Evolutionary conservation across 2,113 vertebrate species (phyloP).

Genomic region (Rhinolophus ferrumequinum): DNA sequence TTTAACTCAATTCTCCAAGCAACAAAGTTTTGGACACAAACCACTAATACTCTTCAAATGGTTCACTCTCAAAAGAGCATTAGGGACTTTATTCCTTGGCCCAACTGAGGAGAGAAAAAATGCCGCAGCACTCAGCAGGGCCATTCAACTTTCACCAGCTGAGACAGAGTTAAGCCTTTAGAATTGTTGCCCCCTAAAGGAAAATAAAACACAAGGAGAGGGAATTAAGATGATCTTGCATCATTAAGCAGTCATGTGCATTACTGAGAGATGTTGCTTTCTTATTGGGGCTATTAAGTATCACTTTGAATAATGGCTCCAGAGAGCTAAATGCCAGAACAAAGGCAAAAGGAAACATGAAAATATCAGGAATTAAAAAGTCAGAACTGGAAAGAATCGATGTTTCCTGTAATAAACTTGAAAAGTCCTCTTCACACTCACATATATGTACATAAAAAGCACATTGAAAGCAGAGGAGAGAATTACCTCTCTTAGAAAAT

Average conservation of each 20-base stretch:
- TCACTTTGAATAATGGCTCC: constrained; percentile 53
- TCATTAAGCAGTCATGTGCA: constrained; percentile 54
- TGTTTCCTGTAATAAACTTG: constrained; percentile 23
- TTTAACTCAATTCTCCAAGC: constrained; percentile 59
- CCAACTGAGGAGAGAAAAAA: constrained; percentile 55
- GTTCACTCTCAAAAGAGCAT: constrained; percentile 51
- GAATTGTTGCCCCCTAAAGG: constrained; percentile 73
- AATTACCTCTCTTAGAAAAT: not conserved
- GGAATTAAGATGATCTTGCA: constrained; percentile 68
- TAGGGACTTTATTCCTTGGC: constrained; percentile 63
- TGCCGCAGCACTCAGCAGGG: constrained; percentile 54
- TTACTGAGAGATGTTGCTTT: constrained; percentile 51
- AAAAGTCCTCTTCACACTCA: not conserved
- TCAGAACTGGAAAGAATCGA: not conserved
- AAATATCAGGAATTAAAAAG: constrained; percentile 46
- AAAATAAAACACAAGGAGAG: constrained; percentile 77
- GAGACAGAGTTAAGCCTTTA: constrained; percentile 73
- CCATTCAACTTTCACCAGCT: constrained; percentile 74
- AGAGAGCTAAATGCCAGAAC: constrained; percentile 53
- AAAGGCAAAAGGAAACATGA: constrained; percentile 46
- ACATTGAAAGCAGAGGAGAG: not conserved
- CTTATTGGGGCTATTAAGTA: constrained; percentile 45
- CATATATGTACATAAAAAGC: not conserved
- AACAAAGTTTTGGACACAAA: constrained; percentile 56
- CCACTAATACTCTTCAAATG: constrained; percentile 36